These are phyloP conservation scores for Drosophila punjabiensis DNA, from an alignment of 1,140 invertebrate genomes.

Conservation along the genomic window DNA sequence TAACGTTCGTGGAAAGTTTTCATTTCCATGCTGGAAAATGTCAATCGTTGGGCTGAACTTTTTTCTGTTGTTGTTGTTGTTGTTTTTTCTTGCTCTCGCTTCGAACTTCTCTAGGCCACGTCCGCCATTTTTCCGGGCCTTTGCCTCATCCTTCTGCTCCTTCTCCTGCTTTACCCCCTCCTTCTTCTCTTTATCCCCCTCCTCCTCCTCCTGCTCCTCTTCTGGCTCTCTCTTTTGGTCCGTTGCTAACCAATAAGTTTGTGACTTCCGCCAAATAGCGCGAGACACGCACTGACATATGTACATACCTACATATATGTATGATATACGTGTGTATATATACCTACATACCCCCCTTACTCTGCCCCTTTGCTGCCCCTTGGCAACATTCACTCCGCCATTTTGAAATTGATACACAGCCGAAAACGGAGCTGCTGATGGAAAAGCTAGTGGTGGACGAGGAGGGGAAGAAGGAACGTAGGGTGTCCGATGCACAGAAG, in stretches of 20 bases:
- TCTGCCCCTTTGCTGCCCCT: neutral
- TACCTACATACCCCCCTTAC: neutral
- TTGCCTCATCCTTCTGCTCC: neutral
- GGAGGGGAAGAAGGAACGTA: neutral
- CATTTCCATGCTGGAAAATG: constrained; percentile 37
- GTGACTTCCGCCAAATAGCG: constrained; percentile 76
- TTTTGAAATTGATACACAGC: constrained; percentile 65
- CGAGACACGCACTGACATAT: constrained; percentile 54
- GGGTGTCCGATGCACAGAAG: neutral
- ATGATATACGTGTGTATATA: neutral
- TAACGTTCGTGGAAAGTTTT: constrained; percentile 26
- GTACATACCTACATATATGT: constrained; percentile 27
- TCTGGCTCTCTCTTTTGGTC: constrained; percentile 32
- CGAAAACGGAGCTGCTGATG: constrained; percentile 29
- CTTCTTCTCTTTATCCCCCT: neutral
- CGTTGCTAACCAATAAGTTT: constrained; percentile 78
- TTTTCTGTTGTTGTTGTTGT: constrained; percentile 16
- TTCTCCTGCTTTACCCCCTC: neutral
- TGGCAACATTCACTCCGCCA: constrained; percentile 57
- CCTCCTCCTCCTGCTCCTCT: neutral
- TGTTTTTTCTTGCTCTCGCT: constrained; percentile 24
- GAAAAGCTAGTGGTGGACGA: constrained; percentile 3
- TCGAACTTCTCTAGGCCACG: constrained; percentile 63
- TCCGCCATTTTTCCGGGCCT: constrained; percentile 66
- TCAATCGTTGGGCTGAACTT: constrained; percentile 34